These are phyloP conservation scores for Phasianus colchicus DNA, from an alignment of 2,113 vertebrate genomes.

Conservation along the genomic window DNA sequence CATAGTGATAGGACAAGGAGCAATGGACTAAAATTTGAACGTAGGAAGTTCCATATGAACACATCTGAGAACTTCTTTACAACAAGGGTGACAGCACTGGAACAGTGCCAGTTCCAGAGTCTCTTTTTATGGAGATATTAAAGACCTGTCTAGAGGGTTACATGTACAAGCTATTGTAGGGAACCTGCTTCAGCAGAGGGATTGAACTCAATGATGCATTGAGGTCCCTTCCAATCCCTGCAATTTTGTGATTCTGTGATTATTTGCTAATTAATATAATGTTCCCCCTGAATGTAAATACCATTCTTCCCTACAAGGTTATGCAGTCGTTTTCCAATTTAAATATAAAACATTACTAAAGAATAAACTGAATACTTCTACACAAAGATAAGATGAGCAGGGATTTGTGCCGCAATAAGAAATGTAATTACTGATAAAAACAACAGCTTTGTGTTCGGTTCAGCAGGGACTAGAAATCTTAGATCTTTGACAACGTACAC, in stretches of 20 bases:
- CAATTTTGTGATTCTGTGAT: neutral
- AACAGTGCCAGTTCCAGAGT: too few relatives aligned
- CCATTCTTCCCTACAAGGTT: neutral
- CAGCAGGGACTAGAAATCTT: accelerated
- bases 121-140: too few relatives aligned
- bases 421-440: neutral
- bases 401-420: neutral
- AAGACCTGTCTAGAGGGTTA: too few relatives aligned
- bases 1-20: too few relatives aligned
- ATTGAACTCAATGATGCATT: too few relatives aligned
- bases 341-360: neutral
- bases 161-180: too few relatives aligned
- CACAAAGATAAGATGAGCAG: neutral
- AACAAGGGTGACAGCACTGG: too few relatives aligned
- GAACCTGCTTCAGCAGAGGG: too few relatives aligned
- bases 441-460: neutral
- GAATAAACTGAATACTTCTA: neutral
- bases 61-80: too few relatives aligned
- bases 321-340: neutral
- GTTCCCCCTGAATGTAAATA: neutral
- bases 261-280: slow-evolving; percentile 12
- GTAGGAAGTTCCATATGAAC: too few relatives aligned
- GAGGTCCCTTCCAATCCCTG: too few relatives aligned
- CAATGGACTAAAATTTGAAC: too few relatives aligned
- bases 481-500: neutral